phyloP scores from a whole-genome alignment of 1,140 invertebrate species.

The Bacillus rossius region DNA sequence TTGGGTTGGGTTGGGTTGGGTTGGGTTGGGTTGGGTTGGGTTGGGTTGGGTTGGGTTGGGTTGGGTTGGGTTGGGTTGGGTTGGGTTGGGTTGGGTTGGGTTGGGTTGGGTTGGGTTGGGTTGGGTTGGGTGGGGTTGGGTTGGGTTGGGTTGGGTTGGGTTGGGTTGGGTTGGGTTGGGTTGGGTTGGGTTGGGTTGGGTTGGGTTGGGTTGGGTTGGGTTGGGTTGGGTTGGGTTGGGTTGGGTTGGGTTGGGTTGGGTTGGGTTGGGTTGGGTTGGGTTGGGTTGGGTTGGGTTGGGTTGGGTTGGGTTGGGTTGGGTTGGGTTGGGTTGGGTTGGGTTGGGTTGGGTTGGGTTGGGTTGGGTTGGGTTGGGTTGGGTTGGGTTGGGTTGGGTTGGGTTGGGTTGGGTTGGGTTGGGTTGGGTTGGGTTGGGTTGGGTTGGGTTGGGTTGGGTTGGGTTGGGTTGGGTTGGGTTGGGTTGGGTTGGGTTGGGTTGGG shows the following conservation, averaged over 20 bases:
- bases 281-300: constrained; percentile 1
- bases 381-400: constrained; percentile 5
- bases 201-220: neutral
- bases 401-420: constrained; percentile 5
- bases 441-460: constrained; percentile 5
- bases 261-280: constrained; percentile 1
- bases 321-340: neutral
- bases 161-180: neutral
- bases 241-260: constrained; percentile 1
- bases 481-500: constrained; percentile 5
- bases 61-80: constrained; percentile 21
- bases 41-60: constrained; percentile 19
- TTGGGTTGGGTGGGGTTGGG: neutral
- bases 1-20: constrained; percentile 23
- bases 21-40: constrained; percentile 25
- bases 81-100: constrained; percentile 19
- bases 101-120: constrained; percentile 12
- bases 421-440: constrained; percentile 5
- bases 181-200: constrained; percentile 1
- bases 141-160: neutral
- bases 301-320: neutral
- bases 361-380: constrained; percentile 1
- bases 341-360: neutral
- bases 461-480: constrained; percentile 4
- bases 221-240: neutral